A percentile compares a stretch with the other conserved stretches of the same genome.
phyloP scores from a whole-genome alignment of 2,113 vertebrate species.

The Zosterops japonicus region DNA sequence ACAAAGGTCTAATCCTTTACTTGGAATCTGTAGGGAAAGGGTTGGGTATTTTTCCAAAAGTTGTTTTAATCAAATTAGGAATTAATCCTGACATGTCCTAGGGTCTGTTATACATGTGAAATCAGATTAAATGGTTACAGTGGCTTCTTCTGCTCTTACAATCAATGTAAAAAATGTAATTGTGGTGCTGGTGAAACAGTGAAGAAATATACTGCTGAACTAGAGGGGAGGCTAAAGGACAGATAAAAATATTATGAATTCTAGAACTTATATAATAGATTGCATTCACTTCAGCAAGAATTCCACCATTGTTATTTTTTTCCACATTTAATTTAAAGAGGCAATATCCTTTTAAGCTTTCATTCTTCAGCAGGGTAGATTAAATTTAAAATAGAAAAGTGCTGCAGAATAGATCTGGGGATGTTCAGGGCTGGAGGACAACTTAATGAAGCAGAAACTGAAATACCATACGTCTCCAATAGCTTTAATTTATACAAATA shows the following conservation, averaged over 20 bases:
- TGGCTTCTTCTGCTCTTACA: conserved; percentile 24
- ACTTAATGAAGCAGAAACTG: conserved; percentile 72
- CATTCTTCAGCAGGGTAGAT: conserved; percentile 58
- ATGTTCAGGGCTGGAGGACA: conserved; percentile 67
- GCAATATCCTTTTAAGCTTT: conserved; percentile 66
- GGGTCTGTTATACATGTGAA: neutral
- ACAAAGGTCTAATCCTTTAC: neutral
- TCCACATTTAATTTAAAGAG: conserved; percentile 69
- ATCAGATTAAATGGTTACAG: conserved; percentile 37
- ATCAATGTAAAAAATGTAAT: conserved; percentile 20
- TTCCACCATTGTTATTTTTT: conserved; percentile 55
- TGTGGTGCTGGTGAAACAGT: conserved; percentile 9
- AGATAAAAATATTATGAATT: conserved; percentile 58
- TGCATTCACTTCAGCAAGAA: conserved; percentile 55
- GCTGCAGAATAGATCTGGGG: conserved; percentile 60
- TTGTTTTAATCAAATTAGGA: neutral
- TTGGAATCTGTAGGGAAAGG: neutral
- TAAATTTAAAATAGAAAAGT: conserved; percentile 71
- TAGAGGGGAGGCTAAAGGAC: conserved; percentile 6
- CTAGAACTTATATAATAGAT: conserved; percentile 51
- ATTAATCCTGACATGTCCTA: conserved; percentile 29
- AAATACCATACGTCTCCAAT: conserved; percentile 66
- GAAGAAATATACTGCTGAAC: conserved; percentile 29
- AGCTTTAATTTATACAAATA: conserved; percentile 74
- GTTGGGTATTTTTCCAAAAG: neutral